Base-by-base conservation (phyloP, 1,140 invertebrate genomes). In the Cataglyphis hispanica region DNA sequence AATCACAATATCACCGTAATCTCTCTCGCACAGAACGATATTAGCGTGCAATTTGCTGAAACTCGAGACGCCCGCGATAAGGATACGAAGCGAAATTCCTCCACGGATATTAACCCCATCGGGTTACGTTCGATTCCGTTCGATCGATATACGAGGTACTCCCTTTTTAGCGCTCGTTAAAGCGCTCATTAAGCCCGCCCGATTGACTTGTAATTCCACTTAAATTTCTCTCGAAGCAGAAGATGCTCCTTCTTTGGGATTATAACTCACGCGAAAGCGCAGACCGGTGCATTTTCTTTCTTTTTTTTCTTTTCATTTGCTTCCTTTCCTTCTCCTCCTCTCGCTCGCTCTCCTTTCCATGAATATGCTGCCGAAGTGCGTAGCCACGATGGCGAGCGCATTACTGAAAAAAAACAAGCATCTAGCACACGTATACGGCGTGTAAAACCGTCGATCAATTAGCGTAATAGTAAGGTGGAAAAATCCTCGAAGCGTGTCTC, bases 131-230 rank as follows among this genome's bases (percentile, higher is more conserved):
- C 46, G 46, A 50, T 50, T 31, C 69, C 37, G 69, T 60, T 46
- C n/a, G 27, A 25, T 25, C 58, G 60, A 40, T 53, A 40, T 53
- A 70, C 46, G 13, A 50, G 16, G 46, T 43, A 11, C 8, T 43
- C 67, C 58, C 61, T 40, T 70, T 84, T 66, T 84, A 74, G 43
- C 40, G 69, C 69, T 66, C 61, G 69, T 86, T 74, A 43, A 86
- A 84, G 72, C n/a, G 16, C 11, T 86, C 66, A 34, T 61, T 19
- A 13, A 83, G 19, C 61, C 50, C 46, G 50, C 40, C 40, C 80
- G 40, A 75, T 84, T 84, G 60, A 76, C 80, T 86, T 60, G 67
- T 56, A 83, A 84, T 75, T 27, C 69, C 61, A 7, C 69, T 61
- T 75, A 43, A 75, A 64, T 75, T 84, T 67, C 70, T 75, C 66